Base-by-base conservation (phyloP, 2,888 invertebrate genomes). In the Salpingus planirostris region DNA sequence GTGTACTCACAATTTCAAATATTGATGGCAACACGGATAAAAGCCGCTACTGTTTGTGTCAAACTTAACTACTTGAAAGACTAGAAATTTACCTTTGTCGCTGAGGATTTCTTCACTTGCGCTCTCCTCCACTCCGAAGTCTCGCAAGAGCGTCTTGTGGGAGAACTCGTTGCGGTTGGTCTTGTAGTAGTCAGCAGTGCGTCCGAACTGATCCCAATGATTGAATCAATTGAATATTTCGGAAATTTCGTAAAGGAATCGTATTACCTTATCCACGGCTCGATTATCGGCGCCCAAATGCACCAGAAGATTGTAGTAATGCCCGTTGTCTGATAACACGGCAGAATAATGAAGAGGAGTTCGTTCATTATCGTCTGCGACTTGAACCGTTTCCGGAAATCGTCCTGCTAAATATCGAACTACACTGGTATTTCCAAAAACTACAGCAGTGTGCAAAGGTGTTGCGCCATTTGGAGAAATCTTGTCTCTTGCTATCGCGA, bases 331-430 rank as follows among this genome's bases (percentile, higher is more conserved):
- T 22, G 80, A 78, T 35, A 88, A 66, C 7, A 80, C 79, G 2
- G 88, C 86, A 2, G 90, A 87, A 57, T 90, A 92, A 64, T 92
- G 91, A 41, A 92, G 68, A 1, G 91, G 80, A n/a, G 89, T 88
- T 47, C 89, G 71, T 25, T 82, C 86, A 59, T 84, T 79, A 47
- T 77, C 73, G 64, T 90, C 89, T 7, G 46, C 48, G 27, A 77
- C 73, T 31, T 80, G 80, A 27, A 87, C 70, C 8, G 91, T 90
- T 69, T 91, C 90, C 8, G 91, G 88, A 67, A 92, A 91, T 50
- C 88, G 70, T 28, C 79, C 77, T 2, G 78, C 77, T 38, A 83
- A 67, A 59, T 81, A 81, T 50, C 80, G 71, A 18, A 83, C 76
- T 5, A 84, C 76, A 61, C 82, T 83, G 4, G 83, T 82, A 64